Conservation (phyloP, 2,113 vertebrate genomes). For the Agelaius tricolor region DNA sequence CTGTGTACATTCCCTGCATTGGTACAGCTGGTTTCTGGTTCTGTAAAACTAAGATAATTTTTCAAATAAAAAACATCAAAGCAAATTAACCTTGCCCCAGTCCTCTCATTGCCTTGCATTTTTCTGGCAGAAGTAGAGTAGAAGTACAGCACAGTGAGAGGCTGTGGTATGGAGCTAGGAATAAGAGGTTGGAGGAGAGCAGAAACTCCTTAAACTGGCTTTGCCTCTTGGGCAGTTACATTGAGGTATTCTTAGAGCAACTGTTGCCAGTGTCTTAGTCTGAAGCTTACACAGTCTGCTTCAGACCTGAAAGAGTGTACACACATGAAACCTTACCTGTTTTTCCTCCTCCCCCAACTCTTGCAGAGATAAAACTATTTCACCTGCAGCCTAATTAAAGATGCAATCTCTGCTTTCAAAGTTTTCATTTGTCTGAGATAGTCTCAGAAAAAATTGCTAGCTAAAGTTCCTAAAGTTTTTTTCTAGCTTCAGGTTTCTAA, state of each 20-base stretch:
- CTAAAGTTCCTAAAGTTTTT: neutral
- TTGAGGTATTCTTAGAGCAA: neutral
- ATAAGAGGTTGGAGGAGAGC: neutral
- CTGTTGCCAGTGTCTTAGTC: neutral
- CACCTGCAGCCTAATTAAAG: neutral
- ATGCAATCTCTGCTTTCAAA: neutral
- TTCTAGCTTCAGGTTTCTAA: neutral
- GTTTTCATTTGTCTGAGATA: neutral
- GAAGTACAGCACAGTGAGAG: neutral
- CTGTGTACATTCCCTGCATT: neutral
- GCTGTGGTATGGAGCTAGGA: neutral
- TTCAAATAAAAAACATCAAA: neutral
- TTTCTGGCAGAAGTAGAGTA: neutral
- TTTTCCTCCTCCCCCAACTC: neutral
- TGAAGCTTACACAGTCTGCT: neutral
- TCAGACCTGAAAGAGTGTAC: neutral
- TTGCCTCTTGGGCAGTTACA: neutral
- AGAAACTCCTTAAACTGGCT: neutral
- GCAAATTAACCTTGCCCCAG: accelerated
- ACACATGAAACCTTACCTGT: neutral
- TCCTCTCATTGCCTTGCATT: accelerated
- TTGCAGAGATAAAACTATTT: neutral
- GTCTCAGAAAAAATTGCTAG: neutral
- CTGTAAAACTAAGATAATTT: neutral
- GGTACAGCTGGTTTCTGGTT: neutral